Evolutionary conservation across 2,797 vertebrate genomes (phyloP).

Genomic region (Pipistrellus kuhlii): DNA sequence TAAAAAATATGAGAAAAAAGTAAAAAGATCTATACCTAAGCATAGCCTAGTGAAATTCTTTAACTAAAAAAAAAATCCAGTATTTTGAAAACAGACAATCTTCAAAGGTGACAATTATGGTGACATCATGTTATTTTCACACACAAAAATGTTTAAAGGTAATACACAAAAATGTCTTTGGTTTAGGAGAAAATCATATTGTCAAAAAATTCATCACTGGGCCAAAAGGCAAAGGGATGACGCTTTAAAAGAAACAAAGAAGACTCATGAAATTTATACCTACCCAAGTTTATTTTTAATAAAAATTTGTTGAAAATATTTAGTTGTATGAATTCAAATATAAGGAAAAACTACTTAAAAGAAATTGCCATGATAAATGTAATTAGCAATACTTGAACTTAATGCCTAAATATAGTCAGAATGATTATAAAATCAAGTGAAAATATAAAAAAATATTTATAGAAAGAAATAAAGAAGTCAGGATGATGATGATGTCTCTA

Average conservation of each 20-base stretch:
- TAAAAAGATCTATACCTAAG: not conserved
- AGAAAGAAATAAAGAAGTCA: not conserved
- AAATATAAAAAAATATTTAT: conserved; percentile 27
- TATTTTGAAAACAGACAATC: not conserved
- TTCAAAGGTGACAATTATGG: not conserved
- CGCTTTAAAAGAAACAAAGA: not conserved
- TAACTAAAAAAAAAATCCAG: not conserved
- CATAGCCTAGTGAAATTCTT: not conserved
- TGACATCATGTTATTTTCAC: not conserved
- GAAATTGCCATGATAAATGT: not conserved
- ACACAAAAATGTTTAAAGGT: not conserved
- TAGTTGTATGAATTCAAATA: not conserved
- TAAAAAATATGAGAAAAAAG: not conserved
- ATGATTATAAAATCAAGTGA: not conserved
- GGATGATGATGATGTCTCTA: not conserved
- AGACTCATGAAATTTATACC: not conserved
- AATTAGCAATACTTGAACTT: not conserved
- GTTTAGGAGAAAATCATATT: not conserved
- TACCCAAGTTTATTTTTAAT: not conserved
- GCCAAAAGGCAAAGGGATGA: not conserved
- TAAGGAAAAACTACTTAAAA: not conserved
- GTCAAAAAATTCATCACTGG: not conserved
- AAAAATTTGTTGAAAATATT: not conserved
- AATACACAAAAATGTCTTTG: not conserved
- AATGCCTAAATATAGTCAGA: not conserved